phyloP scores from a whole-genome alignment of 2,113 vertebrate species.

The Cyprinodon tularosa region DNA sequence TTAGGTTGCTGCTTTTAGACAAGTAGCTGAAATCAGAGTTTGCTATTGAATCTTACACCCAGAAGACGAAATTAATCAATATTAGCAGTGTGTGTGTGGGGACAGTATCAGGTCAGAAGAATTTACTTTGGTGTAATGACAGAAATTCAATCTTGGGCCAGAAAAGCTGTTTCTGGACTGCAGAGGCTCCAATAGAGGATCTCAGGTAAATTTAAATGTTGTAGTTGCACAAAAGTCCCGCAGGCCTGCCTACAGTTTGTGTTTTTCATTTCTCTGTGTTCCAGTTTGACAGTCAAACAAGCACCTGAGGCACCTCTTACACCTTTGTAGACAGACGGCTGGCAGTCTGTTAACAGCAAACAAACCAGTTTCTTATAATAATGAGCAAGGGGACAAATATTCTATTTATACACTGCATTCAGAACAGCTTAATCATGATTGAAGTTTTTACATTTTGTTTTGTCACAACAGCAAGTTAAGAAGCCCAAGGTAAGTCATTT shows the following conservation, averaged over 20 bases:
- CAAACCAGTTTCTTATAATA: neutral
- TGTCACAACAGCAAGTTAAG: neutral
- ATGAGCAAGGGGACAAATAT: neutral
- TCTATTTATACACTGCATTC: neutral
- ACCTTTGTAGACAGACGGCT: neutral
- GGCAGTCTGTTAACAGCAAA: neutral
- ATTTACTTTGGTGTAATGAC: conserved; percentile 36
- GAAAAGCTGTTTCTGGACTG: conserved; percentile 20
- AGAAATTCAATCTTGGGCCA: conserved; percentile 34
- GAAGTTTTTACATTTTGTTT: neutral
- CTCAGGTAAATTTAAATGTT: conserved; percentile 8
- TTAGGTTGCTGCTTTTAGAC: conserved; percentile 56
- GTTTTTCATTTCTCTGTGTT: neutral
- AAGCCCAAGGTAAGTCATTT: neutral
- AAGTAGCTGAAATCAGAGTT: conserved; percentile 50
- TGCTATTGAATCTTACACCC: conserved; percentile 47
- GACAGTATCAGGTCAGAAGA: conserved; percentile 21
- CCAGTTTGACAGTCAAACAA: neutral
- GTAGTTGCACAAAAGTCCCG: neutral
- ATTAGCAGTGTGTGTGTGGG: conserved; percentile 22
- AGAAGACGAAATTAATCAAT: conserved; percentile 56
- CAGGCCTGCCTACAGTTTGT: neutral
- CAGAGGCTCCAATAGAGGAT: conserved; percentile 24
- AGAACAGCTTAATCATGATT: neutral
- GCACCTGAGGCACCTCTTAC: neutral